Evolutionary conservation across 2,113 vertebrate genomes (phyloP).

Genomic region (Myiozetetes cayanensis): DNA sequence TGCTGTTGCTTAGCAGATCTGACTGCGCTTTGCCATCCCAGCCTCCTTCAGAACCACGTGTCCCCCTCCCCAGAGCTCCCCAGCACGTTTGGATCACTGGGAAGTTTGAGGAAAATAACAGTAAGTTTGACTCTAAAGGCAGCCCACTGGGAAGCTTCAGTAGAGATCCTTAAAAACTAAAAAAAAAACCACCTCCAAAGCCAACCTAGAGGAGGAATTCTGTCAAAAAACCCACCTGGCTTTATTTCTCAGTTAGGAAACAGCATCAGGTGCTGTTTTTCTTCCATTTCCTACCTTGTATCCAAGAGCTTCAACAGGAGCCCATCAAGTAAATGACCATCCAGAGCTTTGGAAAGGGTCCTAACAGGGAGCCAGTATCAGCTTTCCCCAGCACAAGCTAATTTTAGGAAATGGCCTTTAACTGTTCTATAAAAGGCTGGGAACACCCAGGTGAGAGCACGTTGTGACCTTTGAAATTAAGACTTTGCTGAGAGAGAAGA

Average conservation of each 20-base stretch:
- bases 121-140: not conserved
- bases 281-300: slow-evolving; percentile 7
- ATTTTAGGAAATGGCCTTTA: slow-evolving; percentile 56
- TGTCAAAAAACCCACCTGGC: not conserved
- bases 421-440: not conserved
- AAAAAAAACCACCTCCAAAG: not conserved
- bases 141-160: not conserved
- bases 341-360: not conserved
- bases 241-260: not conserved
- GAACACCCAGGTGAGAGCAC: slow-evolving; percentile 6
- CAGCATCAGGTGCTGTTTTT: not conserved
- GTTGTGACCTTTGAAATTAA: slow-evolving; percentile 47
- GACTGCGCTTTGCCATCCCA: not conserved
- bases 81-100: not conserved
- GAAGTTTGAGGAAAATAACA: not conserved
- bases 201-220: not conserved
- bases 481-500: not conserved
- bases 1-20: slow-evolving; percentile 63
- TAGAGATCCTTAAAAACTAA: not conserved
- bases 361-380: not conserved
- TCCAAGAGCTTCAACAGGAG: not conserved
- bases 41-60: not conserved
- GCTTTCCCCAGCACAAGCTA: slow-evolving; percentile 23
- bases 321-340: slow-evolving; percentile 32
- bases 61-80: not conserved